Evolutionary conservation across 92 coral and sea anemone genomes (phyloP), one percentile per base, ranked within the genome.

Genomic region (Siderastrea radians): DNA sequence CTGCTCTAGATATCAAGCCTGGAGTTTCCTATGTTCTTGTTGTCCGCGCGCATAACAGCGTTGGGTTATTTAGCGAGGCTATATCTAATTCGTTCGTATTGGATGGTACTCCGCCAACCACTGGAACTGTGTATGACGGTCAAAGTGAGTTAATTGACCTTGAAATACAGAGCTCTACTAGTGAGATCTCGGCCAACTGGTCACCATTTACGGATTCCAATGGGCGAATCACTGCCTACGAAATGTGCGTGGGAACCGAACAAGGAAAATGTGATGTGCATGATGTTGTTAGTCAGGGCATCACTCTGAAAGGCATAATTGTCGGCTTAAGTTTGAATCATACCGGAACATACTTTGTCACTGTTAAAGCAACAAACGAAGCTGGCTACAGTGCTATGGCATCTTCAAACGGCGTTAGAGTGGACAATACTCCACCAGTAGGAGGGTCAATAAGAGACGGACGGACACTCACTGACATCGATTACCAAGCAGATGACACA

Each of bases 61-160:
- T 93, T 44, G 91, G 86, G 11, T 75, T 97, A 11, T 92, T 84
- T 47, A 89, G 92, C 2, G 93, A 93, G 61, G 93, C 88, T 62
- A 46, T 78, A 17, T 97, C 99, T 12, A 97, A 96, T 71, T 87
- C 92, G 14, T 97, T 97, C 62, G 86, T 88, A 2, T 68, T 90
- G 59, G 98, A 94, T 53, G 85, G 84, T 14, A 81, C 86, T 1
- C 64, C 88, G 9, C 98, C 98, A 11, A 81, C 67, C 45, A 84
- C 96, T 12, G 97, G 98, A 1, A 77, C 81, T 60, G 98, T 95
- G 1, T 89, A 94, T 84, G 99, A 97, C 75, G 99, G 99, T 2
- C 46, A 58, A 12, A 76, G 52, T 7, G 66, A 68, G 26, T 73
- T 57, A 10, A 81, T 49, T 57, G 99, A 97, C 81, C 47, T 84